These are phyloP conservation scores for Synergus umbraculus DNA, from an alignment of 2,888 invertebrate species.

Conservation along the genomic window DNA sequence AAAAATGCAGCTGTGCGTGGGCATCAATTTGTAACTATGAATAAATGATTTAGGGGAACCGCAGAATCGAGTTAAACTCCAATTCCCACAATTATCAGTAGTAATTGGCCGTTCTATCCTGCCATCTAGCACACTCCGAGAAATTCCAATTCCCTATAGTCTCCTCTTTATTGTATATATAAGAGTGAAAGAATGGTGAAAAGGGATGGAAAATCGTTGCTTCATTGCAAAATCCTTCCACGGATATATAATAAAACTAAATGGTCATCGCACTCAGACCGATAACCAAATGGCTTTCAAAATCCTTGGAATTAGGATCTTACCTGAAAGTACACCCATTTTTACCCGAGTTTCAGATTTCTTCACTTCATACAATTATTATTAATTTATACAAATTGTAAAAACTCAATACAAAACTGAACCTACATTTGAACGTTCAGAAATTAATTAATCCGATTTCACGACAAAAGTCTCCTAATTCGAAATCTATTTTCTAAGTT, in stretches of 20 bases:
- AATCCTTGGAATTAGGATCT: background rate
- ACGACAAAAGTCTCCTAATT: no score
- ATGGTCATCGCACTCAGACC: constrained; percentile 1
- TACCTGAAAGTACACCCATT: background rate
- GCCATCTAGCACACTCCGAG: constrained; percentile 6
- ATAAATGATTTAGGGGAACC: background rate
- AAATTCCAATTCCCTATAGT: background rate
- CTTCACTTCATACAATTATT: no score
- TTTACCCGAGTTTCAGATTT: background rate
- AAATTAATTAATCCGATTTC: no score
- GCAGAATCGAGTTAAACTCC: background rate
- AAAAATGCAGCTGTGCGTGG: background rate
- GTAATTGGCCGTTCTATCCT: background rate
- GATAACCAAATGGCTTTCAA: background rate
- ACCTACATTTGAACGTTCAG: no score
- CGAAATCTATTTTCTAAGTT: no score
- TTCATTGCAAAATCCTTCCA: background rate
- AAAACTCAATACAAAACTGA: no score
- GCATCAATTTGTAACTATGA: background rate
- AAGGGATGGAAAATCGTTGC: background rate
- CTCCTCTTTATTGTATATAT: background rate
- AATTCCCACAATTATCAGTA: background rate
- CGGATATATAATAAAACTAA: background rate
- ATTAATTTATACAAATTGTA: no score
- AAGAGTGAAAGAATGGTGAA: background rate